phyloP scores from a whole-genome alignment of 2,797 vertebrate genomes.

The Dicrostonyx torquatus region DNA sequence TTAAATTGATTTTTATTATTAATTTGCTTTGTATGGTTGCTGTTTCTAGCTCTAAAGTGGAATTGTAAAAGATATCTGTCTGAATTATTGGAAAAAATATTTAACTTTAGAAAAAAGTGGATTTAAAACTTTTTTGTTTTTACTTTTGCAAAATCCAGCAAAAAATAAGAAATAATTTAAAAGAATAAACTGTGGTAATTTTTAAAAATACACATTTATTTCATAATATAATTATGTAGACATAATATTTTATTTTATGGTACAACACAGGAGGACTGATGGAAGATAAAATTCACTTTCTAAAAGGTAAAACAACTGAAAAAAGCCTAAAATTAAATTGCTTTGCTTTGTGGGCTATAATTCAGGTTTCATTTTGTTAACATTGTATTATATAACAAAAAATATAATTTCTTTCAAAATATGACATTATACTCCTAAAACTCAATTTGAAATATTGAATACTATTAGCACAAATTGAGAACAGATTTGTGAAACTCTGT shows the following conservation, averaged over 20 bases:
- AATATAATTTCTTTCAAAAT: neutral
- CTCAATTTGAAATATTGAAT: neutral
- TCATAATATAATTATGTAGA: neutral
- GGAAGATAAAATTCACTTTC: neutral
- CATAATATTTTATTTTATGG: neutral
- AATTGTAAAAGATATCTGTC: neutral
- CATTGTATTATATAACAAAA: neutral
- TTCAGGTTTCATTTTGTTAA: neutral
- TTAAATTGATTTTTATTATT: slow-evolving; percentile 37
- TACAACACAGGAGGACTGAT: neutral
- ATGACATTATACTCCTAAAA: neutral
- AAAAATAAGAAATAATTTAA: neutral
- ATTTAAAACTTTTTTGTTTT: neutral
- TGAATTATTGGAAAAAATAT: slow-evolving; percentile 44
- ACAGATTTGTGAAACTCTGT: neutral
- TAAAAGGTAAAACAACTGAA: neutral
- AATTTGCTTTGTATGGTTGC: slow-evolving; percentile 30
- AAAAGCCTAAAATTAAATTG: neutral
- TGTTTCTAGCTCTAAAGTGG: slow-evolving; percentile 4
- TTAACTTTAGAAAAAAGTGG: slow-evolving; percentile 7
- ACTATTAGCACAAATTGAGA: neutral
- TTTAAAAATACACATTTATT: neutral
- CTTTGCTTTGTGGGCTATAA: neutral
- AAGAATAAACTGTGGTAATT: neutral
- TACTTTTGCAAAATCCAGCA: neutral